Base-by-base conservation (phyloP, 1,140 invertebrate species). In the Armadillidium nasatum region DNA sequence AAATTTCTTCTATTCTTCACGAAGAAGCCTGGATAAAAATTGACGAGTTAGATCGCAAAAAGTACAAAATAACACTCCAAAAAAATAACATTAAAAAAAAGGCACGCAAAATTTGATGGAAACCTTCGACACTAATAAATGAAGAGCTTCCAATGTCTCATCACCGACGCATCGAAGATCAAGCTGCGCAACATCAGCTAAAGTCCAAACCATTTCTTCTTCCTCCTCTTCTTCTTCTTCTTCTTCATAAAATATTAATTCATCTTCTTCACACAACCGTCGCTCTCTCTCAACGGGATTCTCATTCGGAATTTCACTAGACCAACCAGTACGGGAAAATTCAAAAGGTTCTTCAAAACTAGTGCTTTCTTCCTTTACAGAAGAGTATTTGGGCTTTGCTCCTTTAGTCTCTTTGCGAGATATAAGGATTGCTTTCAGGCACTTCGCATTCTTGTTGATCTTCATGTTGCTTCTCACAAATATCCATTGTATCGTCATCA, bases 61-160 rank as follows among this genome's bases (percentile, higher is more conserved):
- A 60, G 50, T 19, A 60, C 19, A 60, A 60, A 19, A 15, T 60
- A 13, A 60, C 50, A 72, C 43, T 13, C 44, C 9, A n/a, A 44
- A 22, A 46, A 43, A 72, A 22, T 43, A 7, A 72, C n/a, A 72
- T 23, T 44, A 71, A 33, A 54, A 21, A 71, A 33, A 54, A 21
- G 50, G 50, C 72, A 54, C 72, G 54, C 72, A 46, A 33, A 46
- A 66, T 19, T 21, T 22, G 15, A 22, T 33, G 15, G 46, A 54
- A 46, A 75, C 73, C 73, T 75, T 46, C 22, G 73, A 75, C 54
- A 75, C 66, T 60, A 75, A 67, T 44, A 60, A 66, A 54, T 75
- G 73, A 11, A 75, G 43, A 33, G 73, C 73, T 19, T 46, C 44
- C 54, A 75, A 44, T 7, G 73, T 68, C 6, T 75, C 73, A 43